Evolutionary conservation across 2,888 invertebrate species (phyloP).

Genomic region (Heliconius erato): DNA sequence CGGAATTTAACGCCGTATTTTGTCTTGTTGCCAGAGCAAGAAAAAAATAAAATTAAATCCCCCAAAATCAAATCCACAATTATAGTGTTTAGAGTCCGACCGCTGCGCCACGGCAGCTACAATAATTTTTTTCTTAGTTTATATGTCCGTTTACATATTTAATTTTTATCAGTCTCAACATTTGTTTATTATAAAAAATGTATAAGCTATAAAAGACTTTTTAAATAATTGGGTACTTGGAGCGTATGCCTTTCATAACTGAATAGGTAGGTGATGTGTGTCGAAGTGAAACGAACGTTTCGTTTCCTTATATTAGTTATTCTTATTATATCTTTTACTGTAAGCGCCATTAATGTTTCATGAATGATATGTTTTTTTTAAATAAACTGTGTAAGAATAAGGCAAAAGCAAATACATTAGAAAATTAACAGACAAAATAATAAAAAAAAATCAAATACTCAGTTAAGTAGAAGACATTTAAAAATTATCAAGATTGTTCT

Average conservation of each 20-base stretch:
- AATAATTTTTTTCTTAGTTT: not conserved
- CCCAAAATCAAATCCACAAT: no score
- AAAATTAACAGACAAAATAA: not conserved
- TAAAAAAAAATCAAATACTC: not conserved
- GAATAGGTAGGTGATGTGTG: constrained; percentile 9
- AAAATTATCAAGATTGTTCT: no score
- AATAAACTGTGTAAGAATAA: not conserved
- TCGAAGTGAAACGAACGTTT: constrained; percentile 18
- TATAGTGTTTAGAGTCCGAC: no score
- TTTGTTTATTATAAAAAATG: not conserved
- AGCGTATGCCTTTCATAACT: not conserved
- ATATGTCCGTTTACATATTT: no score
- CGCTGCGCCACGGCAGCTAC: no score
- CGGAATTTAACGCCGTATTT: no score
- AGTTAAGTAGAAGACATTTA: no score
- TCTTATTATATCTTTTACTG: not conserved
- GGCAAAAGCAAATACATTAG: not conserved
- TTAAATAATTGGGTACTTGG: not conserved
- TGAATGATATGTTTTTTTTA: not conserved
- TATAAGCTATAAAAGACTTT: not conserved
- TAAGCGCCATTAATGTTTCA: not conserved
- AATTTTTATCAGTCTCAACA: not conserved
- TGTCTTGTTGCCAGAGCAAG: no score
- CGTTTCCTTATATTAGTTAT: constrained; percentile 13
- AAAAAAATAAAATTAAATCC: no score